Conservation (phyloP, 23 tunicate genomes). For the Halocynthia aurantium region DNA sequence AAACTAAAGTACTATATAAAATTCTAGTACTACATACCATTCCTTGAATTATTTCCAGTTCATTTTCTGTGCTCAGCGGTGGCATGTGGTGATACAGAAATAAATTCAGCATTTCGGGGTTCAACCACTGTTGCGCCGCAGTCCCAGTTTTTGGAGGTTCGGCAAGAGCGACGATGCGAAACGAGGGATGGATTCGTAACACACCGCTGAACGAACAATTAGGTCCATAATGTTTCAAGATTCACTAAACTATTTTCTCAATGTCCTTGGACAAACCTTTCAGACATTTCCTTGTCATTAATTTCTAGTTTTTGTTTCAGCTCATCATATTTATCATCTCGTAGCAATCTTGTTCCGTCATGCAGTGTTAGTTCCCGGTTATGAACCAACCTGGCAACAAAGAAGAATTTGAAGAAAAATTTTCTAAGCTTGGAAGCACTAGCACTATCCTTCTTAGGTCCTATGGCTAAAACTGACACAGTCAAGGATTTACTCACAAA, state of each 20-base stretch:
- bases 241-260: background rate
- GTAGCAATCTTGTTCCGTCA: conserved; percentile 72
- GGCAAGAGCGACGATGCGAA: conserved; percentile 83
- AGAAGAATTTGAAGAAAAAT: background rate
- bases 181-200: conserved; percentile 78
- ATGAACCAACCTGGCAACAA: conserved; percentile 50
- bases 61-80: conserved; percentile 71
- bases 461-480: background rate
- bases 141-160: conserved; percentile 91
- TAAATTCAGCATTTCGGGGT: conserved; percentile 73
- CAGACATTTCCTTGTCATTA: conserved; percentile 60
- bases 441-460: too few species aligned
- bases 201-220: conserved; percentile 27
- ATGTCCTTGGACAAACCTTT: background rate
- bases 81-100: conserved; percentile 94
- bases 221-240: too few species aligned
- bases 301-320: conserved; percentile 59
- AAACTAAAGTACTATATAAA: background rate
- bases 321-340: conserved; percentile 66
- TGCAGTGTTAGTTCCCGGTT: conserved; percentile 85
- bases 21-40: conserved; percentile 34
- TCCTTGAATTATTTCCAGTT: conserved; percentile 69
- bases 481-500: background rate
- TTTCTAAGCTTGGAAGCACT: too few species aligned
- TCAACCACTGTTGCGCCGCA: conserved; percentile 75